Base-by-base conservation (phyloP, 2,888 invertebrate species). In the Leucania comma region DNA sequence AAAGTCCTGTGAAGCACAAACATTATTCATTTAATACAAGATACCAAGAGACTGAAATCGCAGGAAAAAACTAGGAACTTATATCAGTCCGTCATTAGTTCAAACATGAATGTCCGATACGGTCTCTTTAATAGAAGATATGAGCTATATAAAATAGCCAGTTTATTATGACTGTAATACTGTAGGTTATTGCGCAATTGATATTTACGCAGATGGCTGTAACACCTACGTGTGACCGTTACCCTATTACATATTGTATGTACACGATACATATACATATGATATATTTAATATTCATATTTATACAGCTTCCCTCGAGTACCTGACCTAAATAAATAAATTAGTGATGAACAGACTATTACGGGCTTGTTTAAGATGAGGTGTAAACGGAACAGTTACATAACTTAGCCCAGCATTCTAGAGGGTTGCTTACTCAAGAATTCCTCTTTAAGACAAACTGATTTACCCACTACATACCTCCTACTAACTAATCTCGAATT, bases 281-380 rank as follows among this genome's bases (percentile, higher is more conserved):
- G 29, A 53, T 58, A 61, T 48, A 57, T 57, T 61, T 62, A 51
- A 54, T 66, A 59, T 79, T 59, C 50, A 72, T 72, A 78, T 62
- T 59, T 50, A 62, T 61, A 65, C 20, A 58, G 32, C 32, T 57
- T 50, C 53, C 78, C 74, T n/a, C 8, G 50, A 20, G 50, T 12
- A 46, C 54, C 58, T 26, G 24, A 32, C 59, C 78, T 64, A 29
- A 64, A 75, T 64, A 78, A 78, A 75, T 75, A 57, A n/a, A 64
- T 78, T n/a, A 57, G 38, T 61, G 56, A 64, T 50, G 50, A 59
- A 58, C 48, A 42, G 22, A 50, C 20, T 54, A 70, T 63, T 61
- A 71, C 50, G n/a, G 59, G 46, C 26, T 42, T 54, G 22, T 54
- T 14, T 53, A 22, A 50, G 32, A 59, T 22, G n/a, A 46, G 1